phyloP scores from a whole-genome alignment of 2,113 vertebrate genomes.

The Chitala chitala region DNA sequence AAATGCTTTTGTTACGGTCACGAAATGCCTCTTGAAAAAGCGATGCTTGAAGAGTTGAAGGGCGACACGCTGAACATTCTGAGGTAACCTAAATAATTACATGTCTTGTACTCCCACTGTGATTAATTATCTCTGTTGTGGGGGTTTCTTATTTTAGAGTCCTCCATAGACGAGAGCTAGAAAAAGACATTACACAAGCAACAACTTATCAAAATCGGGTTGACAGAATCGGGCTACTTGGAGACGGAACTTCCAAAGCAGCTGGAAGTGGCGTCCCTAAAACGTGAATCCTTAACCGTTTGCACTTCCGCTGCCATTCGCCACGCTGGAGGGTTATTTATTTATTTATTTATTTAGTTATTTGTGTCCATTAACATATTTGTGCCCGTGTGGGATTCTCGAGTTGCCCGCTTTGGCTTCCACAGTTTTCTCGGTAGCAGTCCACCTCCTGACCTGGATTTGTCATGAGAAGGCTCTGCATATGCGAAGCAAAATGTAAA shows the following conservation, averaged over 20 bases:
- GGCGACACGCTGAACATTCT: slow-evolving; percentile 43
- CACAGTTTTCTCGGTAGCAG: not conserved
- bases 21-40: slow-evolving; percentile 34
- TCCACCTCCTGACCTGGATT: not conserved
- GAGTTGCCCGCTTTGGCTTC: not conserved
- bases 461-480: too few relatives aligned
- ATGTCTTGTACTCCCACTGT: slow-evolving; percentile 68
- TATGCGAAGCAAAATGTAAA: too few relatives aligned
- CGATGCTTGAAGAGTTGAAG: slow-evolving; percentile 26
- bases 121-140: slow-evolving; percentile 74
- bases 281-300: slow-evolving; percentile 30
- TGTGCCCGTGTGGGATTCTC: not conserved
- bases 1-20: slow-evolving; percentile 27
- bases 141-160: slow-evolving; percentile 71
- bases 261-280: slow-evolving; percentile 30
- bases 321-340: slow-evolving; percentile 14
- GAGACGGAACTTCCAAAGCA: slow-evolving; percentile 34
- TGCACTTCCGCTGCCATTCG: not conserved
- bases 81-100: slow-evolving; percentile 74
- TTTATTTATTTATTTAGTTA: not conserved
- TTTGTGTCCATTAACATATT: slow-evolving; percentile 7
- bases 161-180: slow-evolving; percentile 56
- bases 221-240: slow-evolving; percentile 65
- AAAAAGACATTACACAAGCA: slow-evolving; percentile 52
- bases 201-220: slow-evolving; percentile 60